phyloP scores from a whole-genome alignment of 2,888 invertebrate genomes.

The Seira ritae region DNA sequence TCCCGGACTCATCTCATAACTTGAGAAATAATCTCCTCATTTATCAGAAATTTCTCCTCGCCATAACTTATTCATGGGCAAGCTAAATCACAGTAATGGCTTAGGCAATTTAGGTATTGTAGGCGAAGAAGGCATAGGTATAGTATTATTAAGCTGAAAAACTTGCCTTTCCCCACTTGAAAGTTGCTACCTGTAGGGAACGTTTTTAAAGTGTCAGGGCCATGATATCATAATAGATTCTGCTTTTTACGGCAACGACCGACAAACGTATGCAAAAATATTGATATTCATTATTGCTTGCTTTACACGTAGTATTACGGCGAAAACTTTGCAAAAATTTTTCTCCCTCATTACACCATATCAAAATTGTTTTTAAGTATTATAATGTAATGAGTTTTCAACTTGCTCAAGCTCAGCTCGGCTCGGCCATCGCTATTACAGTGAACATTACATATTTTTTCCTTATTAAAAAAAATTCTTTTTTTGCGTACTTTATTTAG shows the following conservation, averaged over 20 bases:
- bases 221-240: conserved; percentile 33
- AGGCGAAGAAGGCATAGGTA: not conserved
- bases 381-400: conserved; percentile 12
- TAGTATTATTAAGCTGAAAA: not conserved
- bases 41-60: conserved; percentile 1
- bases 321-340: conserved; percentile 9
- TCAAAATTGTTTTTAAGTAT: conserved; percentile 17
- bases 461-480: conserved; percentile 1
- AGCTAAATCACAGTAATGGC: not conserved
- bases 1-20: conserved; percentile 13
- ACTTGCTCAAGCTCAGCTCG: not conserved
- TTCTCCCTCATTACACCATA: conserved; percentile 14
- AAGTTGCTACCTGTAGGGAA: conserved; percentile 17
- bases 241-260: conserved; percentile 16
- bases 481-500: conserved; percentile 45
- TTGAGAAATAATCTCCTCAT: conserved; percentile 8
- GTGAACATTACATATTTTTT: not conserved
- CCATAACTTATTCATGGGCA: conserved; percentile 2
- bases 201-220: conserved; percentile 26
- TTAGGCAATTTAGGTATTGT: not conserved
- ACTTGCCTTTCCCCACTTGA: conserved; percentile 1
- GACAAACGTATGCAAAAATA: conserved; percentile 20
- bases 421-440: not conserved
- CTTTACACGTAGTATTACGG: not conserved
- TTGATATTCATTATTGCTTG: conserved; percentile 8